A percentile compares a stretch with the other conserved stretches of the same genome.
Conservation (phyloP, 2,113 vertebrate genomes). For the Tupaia chinensis region DNA sequence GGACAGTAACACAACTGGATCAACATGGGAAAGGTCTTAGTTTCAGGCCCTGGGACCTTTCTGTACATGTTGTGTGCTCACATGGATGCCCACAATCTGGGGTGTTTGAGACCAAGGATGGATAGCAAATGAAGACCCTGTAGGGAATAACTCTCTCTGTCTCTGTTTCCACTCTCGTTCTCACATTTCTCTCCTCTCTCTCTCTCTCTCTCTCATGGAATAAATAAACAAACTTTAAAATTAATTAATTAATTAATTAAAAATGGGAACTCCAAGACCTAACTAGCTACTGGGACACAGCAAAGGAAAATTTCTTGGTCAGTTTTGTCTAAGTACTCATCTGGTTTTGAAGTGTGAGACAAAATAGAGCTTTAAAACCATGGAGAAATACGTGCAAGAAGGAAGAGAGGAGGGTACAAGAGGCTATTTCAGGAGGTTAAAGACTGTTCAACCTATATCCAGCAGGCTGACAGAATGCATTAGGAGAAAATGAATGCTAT, state of each 20-base stretch:
- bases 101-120: no score
- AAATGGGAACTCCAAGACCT: background rate
- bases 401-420: background rate
- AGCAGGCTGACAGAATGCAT: constrained; percentile 37
- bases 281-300: background rate
- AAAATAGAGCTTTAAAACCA: constrained; percentile 43
- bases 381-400: background rate
- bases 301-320: background rate
- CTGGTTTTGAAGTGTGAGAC: background rate
- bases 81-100: no score
- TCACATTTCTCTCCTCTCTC: no score
- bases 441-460: constrained; percentile 1
- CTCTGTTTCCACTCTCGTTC: no score
- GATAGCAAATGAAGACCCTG: no score
- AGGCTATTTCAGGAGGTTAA: constrained; percentile 42
- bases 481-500: background rate
- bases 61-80: no score
- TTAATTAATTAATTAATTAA: background rate
- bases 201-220: no score
- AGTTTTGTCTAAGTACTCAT: background rate
- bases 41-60: no score
- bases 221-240: no score
- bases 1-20: no score
- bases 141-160: no score
- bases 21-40: no score